Base-by-base conservation (phyloP, 2,797 vertebrate species). In the Megaceryle alcyon region DNA sequence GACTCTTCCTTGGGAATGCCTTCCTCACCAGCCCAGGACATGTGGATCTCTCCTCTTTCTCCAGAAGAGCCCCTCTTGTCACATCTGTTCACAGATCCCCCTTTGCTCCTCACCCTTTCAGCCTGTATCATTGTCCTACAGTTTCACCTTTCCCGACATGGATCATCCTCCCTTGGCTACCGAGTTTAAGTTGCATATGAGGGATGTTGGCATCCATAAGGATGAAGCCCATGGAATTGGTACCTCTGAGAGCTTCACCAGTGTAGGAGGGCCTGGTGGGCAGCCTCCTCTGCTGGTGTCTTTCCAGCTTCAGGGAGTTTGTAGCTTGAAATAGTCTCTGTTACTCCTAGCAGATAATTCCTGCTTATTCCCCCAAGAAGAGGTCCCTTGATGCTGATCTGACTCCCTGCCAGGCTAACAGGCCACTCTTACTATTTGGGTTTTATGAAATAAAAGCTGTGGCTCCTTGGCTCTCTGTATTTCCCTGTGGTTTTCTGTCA, bases 121-220 rank as follows among this genome's bases (percentile, higher is more conserved):
- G 13, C 59, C 57, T 21, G 11, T 20, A 4, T 5, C 1, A 0
- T 5, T 14, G 33, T 35, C 49, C 56, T 76, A 33, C 54, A 57
- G 35, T 57, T 56, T 60, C 61, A 8, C 59, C 69, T 56, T 69
- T 14, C 16, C 70, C 43, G 33, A 18, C 0, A 26, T 15, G 29
- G 26, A 18, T 31, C 51, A n/a, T 16, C 35, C 44, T 77, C 56
- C 53, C 39, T 78, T 10, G 29, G 5, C 73, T 35, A 1, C 10
- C 6, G 37, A 22, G 7, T 35, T 48, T 7, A 10, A 48, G 5
- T 12, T 41, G 22, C 16, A 14, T 39, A 71, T 56, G 11, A 28
- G 54, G 75, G 65, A 4, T 12, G 5, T 11, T 2, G 10, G 33
- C 28, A 9, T 6, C 56, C 1, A 0, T 17, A 43, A 54, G 39